Percentiles rank a stretch among this genome's conserved stretches.
Conservation (phyloP, 2,888 invertebrate species). For the Drosophila robusta region DNA sequence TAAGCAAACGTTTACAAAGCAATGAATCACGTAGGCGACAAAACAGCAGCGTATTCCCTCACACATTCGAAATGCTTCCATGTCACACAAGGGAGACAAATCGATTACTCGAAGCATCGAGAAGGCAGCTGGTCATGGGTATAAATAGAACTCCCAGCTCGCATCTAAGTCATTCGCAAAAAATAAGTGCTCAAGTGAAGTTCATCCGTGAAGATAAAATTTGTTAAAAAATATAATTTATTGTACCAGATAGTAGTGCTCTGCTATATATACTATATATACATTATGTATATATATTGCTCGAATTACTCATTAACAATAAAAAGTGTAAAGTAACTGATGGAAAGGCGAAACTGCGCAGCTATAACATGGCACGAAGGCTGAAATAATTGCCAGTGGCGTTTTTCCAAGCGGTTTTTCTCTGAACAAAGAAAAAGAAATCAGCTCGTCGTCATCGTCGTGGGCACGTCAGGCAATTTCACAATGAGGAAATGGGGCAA, state of each 20-base stretch:
- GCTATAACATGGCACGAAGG: conserved; percentile 50
- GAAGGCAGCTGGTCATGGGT: conserved; percentile 16
- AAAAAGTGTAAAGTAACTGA: conserved; percentile 50
- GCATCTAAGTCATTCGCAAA: conserved; percentile 46
- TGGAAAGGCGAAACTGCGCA: conserved; percentile 35
- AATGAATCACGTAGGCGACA: conserved; percentile 12
- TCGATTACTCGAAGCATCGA: conserved; percentile 47
- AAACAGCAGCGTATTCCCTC: conserved; percentile 32
- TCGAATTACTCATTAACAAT: conserved; percentile 40
- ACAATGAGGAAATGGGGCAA: conserved; percentile 44
- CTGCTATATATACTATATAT: conserved; percentile 21
- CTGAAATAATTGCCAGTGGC: conserved; percentile 52
- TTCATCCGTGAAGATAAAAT: conserved; percentile 29
- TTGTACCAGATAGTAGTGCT: conserved; percentile 15
- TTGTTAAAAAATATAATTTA: conserved; percentile 19
- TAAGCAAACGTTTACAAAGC: neutral
- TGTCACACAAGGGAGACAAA: conserved; percentile 34
- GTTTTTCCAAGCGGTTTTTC: conserved; percentile 34
- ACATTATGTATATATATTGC: conserved; percentile 6
- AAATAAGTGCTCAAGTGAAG: conserved; percentile 63
- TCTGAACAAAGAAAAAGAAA: conserved; percentile 62
- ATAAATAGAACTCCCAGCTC: conserved; percentile 54
- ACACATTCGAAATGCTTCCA: conserved; percentile 17
- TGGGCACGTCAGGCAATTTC: conserved; percentile 54
- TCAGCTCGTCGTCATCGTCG: conserved; percentile 39